Base-by-base conservation (phyloP, 2,888 invertebrate genomes). In the Andrena hattorfiana region DNA sequence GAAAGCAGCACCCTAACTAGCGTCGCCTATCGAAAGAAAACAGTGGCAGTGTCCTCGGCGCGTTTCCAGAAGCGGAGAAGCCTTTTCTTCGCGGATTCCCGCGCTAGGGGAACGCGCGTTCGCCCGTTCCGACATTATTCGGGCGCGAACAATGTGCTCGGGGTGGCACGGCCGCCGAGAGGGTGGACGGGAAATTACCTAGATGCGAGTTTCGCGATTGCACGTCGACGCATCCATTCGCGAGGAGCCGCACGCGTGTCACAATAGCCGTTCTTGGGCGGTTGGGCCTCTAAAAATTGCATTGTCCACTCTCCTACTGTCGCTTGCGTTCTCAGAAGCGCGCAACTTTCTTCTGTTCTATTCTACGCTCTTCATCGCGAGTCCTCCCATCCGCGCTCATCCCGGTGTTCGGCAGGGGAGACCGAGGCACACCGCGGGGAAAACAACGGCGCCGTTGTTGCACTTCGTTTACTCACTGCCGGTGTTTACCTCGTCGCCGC, bases 221-320 rank as follows among this genome's bases (percentile, higher is more conserved):
- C 32, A 49, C 72, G 13, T 48, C 68, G 48, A 42, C 64, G 56
- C 66, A 20, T 77, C 64, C 54, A 67, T 80, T 63, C 51, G 68
- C 64, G 51, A 10, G 62, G 6, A 42, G 35, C 67, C 20, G 56
- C 23, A n/a, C 26, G 20, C 28, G 5, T 4, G 10, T 35, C 56
- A 86, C 87, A 87, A 89, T 89, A 62, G 77, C 48, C 72, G 67
- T 78, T 26, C 73, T 76, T 85, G 88, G 88, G 79, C 86, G 85
- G 87, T 90, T 90, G 89, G 80, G 77, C 85, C 77, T 76, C 73
- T 81, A 16, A 89, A 91, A 92, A 91, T 89, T 77, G 82, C 75
- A 89, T 87, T 84, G 86, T 87, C 78, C 77, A 70, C 56, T 72
- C 23, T 70, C 74, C 23, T 62, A 16, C 59, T 26, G 71, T 20